These are phyloP conservation scores for Oreochromis grahami DNA, from an alignment of 2,797 vertebrate genomes.

Conservation along the genomic window DNA sequence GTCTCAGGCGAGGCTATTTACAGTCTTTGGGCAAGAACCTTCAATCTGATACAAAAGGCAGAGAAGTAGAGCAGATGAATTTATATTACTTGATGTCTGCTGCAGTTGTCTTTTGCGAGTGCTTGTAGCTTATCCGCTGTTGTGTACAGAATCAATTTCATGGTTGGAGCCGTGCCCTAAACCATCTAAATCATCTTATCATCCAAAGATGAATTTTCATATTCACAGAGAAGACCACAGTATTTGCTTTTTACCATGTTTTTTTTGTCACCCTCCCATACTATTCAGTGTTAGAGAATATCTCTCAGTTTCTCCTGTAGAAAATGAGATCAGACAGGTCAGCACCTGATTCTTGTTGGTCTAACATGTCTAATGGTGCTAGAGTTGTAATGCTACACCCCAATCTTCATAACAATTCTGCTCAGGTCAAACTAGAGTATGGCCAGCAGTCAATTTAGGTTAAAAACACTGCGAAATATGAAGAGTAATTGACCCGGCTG, in stretches of 20 bases:
- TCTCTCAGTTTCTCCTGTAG: not conserved
- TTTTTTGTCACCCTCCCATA: not conserved
- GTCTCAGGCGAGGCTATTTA: conserved; percentile 18
- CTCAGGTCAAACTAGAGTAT: conserved; percentile 53
- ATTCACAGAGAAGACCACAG: conserved; percentile 27
- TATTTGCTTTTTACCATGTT: conserved; percentile 9
- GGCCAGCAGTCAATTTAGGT: conserved; percentile 65
- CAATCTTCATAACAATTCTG: conserved; percentile 47
- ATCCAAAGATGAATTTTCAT: conserved; percentile 48
- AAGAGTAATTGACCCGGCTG: conserved; percentile 74
- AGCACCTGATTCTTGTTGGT: not conserved
- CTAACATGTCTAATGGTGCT: not conserved
- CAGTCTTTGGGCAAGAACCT: not conserved
- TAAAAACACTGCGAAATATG: conserved; percentile 68
- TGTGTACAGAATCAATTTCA: conserved; percentile 61
- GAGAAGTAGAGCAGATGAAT: conserved; percentile 43
- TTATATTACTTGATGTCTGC: conserved; percentile 43
- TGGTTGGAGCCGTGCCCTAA: conserved; percentile 36
- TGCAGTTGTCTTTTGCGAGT: conserved; percentile 46
- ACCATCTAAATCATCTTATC: conserved; percentile 48
- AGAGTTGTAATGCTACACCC: not conserved
- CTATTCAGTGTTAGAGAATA: not conserved
- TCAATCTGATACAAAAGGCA: conserved; percentile 36
- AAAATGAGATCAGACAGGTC: conserved; percentile 10
- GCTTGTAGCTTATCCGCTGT: conserved; percentile 43